Conservation (phyloP, 1,140 invertebrate species). For the Holcopasites calliopsidis region DNA sequence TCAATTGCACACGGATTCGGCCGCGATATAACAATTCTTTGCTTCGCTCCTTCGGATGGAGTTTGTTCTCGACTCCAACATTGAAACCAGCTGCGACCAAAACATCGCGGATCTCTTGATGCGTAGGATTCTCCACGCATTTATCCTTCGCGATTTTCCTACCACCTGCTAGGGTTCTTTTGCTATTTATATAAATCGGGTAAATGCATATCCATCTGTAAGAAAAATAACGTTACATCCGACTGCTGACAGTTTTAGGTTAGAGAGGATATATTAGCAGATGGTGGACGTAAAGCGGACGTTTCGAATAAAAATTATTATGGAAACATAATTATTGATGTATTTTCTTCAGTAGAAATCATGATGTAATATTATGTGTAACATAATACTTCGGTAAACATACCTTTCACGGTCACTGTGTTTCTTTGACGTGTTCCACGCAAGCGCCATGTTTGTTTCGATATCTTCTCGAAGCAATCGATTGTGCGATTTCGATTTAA, state of each 20-base stretch:
- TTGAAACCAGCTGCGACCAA: slow-evolving; percentile 89
- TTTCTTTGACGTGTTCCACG: slow-evolving; percentile 82
- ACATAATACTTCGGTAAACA: background rate
- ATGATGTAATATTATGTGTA: background rate
- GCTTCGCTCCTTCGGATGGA: slow-evolving; percentile 94
- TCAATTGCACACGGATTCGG: slow-evolving; percentile 94
- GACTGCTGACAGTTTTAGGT: background rate
- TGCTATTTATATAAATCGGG: slow-evolving; percentile 97
- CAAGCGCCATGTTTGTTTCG: slow-evolving; percentile 66
- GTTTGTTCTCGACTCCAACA: slow-evolving; percentile 96
- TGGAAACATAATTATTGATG: background rate
- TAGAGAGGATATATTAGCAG: slow-evolving; percentile 33
- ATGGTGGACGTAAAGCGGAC: background rate
- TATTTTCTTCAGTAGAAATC: background rate
- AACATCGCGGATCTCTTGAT: slow-evolving; percentile 96
- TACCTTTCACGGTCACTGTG: slow-evolving; percentile 84
- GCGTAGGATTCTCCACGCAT: slow-evolving; percentile 96
- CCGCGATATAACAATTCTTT: slow-evolving; percentile 92
- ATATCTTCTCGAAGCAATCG: background rate
- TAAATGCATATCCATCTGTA: slow-evolving; percentile 97
- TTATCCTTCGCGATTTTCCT: slow-evolving; percentile 90
- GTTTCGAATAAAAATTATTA: background rate
- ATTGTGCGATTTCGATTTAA: background rate
- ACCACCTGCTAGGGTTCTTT: slow-evolving; percentile 93
- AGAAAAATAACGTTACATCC: slow-evolving; percentile 53